Conservation (phyloP, 2,797 vertebrate species). For the Jordanella pulchra region DNA sequence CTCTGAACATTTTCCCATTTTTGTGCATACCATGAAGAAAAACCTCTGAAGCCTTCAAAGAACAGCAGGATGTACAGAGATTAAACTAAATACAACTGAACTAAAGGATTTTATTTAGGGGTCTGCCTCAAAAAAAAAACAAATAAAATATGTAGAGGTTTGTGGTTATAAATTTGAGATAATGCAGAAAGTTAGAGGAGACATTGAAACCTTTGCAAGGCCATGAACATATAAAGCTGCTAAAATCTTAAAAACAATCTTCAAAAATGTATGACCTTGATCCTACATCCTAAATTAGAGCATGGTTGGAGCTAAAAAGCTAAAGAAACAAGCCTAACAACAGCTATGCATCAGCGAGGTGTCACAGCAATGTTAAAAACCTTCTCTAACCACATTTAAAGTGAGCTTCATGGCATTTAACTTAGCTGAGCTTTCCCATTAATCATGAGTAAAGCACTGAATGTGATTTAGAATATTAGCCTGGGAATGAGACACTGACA, state of each 20-base stretch:
- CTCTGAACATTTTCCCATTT: not conserved
- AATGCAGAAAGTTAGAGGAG: not conserved
- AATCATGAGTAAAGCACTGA: slow-evolving; percentile 39
- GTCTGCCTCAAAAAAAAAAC: not conserved
- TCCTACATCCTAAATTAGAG: slow-evolving; percentile 20
- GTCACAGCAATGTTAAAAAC: slow-evolving; percentile 24
- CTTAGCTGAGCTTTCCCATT: slow-evolving; percentile 43
- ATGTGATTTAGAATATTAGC: slow-evolving; percentile 53
- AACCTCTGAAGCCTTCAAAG: not conserved
- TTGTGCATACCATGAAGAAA: not conserved
- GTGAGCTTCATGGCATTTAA: slow-evolving; percentile 35
- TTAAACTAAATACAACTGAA: not conserved
- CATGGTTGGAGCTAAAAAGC: not conserved
- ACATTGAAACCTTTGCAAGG: not conserved
- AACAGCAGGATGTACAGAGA: not conserved
- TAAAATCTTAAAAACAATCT: not conserved
- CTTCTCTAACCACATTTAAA: slow-evolving; percentile 23
- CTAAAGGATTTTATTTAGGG: not conserved
- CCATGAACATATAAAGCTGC: not conserved
- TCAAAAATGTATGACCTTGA: not conserved
- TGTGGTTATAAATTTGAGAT: not conserved
- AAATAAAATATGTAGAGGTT: not conserved
- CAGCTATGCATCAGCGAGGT: slow-evolving; percentile 28
- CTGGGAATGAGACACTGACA: slow-evolving; percentile 53
- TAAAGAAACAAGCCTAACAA: slow-evolving; percentile 12